Evolutionary conservation across 1,140 invertebrate species (phyloP), one percentile per base, ranked within the genome.

Genomic region (Coelopa frigida): DNA sequence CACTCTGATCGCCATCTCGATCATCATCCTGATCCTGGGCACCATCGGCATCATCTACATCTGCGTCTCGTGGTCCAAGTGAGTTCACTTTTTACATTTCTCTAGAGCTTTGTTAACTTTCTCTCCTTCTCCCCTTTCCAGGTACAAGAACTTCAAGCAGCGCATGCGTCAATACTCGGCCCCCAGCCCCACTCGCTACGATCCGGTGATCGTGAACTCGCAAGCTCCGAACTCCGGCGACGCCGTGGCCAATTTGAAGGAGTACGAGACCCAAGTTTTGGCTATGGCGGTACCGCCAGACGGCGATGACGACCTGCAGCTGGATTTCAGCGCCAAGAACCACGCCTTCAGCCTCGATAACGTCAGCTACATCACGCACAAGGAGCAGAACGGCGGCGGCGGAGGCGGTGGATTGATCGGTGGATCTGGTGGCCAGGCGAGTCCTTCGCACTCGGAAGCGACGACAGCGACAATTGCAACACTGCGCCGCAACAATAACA

Each of bases 11-110:
- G 80, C 87, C 17, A 81, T 94, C 15, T 90, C 89, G 1, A 83
- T 82, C 27, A 78, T 94, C 14, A 93, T 95, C 43, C 78, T 94
- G 14, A 75, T 94, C 4, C 76, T 93, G 17, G 87, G 87, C 3
- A 76, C 86, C 12, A 82, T 85, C 42, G 89, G 87, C 11, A 93
- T 93, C 27, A 81, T 92, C 22, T 92, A 94, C 60, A 90, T 94
- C 23, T 92, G 91, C 61, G 81, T 91, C 32, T 89, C 89, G 1
- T 94, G 90, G 89, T 87, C 88, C 44, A 89, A 85, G 88, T 90
- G 70, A 76, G 73, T 60, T 49, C 32, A 44, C 14, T 23, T 5
- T 24, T 20, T 14, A 3, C 3, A 8, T 14, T 41, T 22, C 23
- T 44, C 6, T 24, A 8, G n/a, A 2, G 24, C n/a, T 17, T 3